phyloP scores from a whole-genome alignment of 2,888 invertebrate species.

The Drosophila basisetae region DNA sequence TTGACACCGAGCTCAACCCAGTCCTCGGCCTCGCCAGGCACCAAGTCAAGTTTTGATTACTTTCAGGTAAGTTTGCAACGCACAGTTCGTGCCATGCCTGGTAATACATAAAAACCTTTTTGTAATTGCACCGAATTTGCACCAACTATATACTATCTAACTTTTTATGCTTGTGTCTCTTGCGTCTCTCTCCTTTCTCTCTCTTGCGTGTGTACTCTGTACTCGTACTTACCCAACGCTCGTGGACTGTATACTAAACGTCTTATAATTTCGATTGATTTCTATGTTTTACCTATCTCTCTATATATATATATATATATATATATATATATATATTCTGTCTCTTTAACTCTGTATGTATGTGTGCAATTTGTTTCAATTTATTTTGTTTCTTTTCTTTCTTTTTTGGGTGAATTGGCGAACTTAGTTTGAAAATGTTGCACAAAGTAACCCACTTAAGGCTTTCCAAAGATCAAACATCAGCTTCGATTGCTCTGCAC shows the following conservation, averaged over 20 bases:
- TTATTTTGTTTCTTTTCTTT: conserved; percentile 66
- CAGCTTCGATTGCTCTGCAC: conserved; percentile 86
- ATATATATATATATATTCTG: too few species aligned
- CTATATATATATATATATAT: neutral
- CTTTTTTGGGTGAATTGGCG: conserved; percentile 74
- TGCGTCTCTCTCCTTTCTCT: conserved; percentile 3
- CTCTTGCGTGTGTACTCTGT: conserved; percentile 14
- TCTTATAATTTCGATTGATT: conserved; percentile 57
- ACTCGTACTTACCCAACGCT: conserved; percentile 19
- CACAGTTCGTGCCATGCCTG: conserved; percentile 9
- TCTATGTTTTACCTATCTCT: conserved; percentile 16
- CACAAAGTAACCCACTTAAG: conserved; percentile 85
- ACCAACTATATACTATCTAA: conserved; percentile 51
- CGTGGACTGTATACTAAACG: conserved; percentile 35
- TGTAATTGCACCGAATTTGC: conserved; percentile 58
- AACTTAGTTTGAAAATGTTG: conserved; percentile 85
- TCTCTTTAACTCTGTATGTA: conserved; percentile 21
- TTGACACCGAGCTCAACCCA: conserved; percentile 84
- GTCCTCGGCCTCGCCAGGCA: conserved; percentile 83
- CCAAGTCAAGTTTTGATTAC: conserved; percentile 82
- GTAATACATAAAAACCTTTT: conserved; percentile 25
- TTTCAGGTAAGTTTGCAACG: conserved; percentile 81
- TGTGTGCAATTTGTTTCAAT: conserved; percentile 46
- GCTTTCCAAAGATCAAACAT: conserved; percentile 85
- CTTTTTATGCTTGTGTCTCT: conserved; percentile 51